Evolutionary conservation across 2,797 vertebrate species (phyloP), one percentile per base, ranked within the genome.

Genomic region (Pachyuromys duprasi): DNA sequence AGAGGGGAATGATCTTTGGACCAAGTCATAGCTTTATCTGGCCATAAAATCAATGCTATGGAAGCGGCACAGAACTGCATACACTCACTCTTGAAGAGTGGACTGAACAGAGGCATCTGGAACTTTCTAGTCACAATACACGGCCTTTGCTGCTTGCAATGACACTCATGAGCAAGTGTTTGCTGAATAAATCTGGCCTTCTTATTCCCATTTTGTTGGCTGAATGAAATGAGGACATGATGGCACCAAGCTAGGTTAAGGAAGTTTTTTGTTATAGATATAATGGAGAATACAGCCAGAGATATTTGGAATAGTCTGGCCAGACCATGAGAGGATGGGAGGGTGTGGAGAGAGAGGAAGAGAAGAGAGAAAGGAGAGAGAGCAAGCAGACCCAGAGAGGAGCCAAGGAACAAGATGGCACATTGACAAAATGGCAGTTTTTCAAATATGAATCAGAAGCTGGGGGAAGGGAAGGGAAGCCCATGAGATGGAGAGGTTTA

Each of bases 1-100:
- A 93, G 90, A 49, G n/a, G 57, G 90, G 95, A 94, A 90, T 5
- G 55, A 80, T 90, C 83, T 96, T 24, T 55, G 87, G 95, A 97
- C 88, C 42, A 94, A 78, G 76, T 11, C 69, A 84, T 26, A 75
- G 95, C 49, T 96, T 82, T 78, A 97, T 90, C 96, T 90, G 45
- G 84, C 88, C 42, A 79, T n/a, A 87, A 94, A n/a, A 93, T 67
- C 36, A 83, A 55, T 87, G 78, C 89, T 94, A 80, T 24, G 63
- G 63, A 49, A 86, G 39, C 3, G 3, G 63, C 62, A 8, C 17
- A 42, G 55, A 28, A 62, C 86, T 76, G 53, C 72, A 86, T 28
- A n/a, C n/a, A n/a, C n/a, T n/a, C n/a, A 76, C 57, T 81, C 83
- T 2, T 24, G 5, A 75, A 49, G 53, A 63, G 8, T 42, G 36